Base-by-base conservation (phyloP, 1,140 invertebrate species). In the Drusus annulatus region DNA sequence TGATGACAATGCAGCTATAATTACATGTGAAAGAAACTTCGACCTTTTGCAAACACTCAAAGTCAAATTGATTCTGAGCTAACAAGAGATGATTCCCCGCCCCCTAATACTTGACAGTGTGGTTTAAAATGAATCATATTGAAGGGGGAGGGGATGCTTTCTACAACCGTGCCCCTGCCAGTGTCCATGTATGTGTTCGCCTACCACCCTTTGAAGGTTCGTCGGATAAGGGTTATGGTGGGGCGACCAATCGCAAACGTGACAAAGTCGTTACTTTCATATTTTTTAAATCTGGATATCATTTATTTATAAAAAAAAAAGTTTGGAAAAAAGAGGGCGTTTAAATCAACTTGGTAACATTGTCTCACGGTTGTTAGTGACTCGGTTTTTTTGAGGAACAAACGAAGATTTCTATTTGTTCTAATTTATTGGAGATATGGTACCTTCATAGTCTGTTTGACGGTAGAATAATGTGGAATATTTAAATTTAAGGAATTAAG, bases 51-150 rank as follows among this genome's bases (percentile, higher is more conserved):
- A 50, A 8, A 71, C 6, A 71, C 17, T 52, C 51, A 54, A 74
- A 74, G 69, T 74, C 69, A 74, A 74, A 74, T 74, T 74, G 69
- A 74, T 74, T 74, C 51, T 6, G 69, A 25, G 10, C 69, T 54
- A 52, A 74, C 69, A 74, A 74, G 69, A 28, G 69, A 74, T 56
- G 54, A 74, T 74, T 56, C 69, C 54, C 50, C n/a, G 50, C 21
- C 69, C 69, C 52, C 31, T 45, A 63, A 17, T 17, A 56, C 65
- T 69, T 56, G 52, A 74, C 69, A 54, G 69, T 74, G 69, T 74
- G 69, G 69, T 74, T 74, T 74, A 74, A 74, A 74, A 74, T 74
- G 69, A 74, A 74, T 74, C 69, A 74, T 74, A 74, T 74, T 74
- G 69, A 54, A 25, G 50, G 69, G 65, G 51, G 69, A 28, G 23